A percentile compares a stretch with the other conserved stretches of the same genome.
Evolutionary conservation across 2,797 vertebrate species (phyloP).

Genomic region (Clarias pachynema): DNA sequence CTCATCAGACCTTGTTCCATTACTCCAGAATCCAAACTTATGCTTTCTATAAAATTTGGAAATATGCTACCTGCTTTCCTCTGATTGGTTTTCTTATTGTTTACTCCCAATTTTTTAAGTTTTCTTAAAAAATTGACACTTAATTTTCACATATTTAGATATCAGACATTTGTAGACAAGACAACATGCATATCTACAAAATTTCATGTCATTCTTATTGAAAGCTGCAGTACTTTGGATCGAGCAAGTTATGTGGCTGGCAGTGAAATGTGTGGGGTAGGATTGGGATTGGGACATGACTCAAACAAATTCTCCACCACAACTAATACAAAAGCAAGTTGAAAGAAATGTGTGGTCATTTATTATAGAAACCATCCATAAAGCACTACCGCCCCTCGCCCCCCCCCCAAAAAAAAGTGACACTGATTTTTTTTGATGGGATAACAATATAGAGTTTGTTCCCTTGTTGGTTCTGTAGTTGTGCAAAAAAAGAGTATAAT

Average conservation of each 20-base stretch:
- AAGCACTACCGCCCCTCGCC: neutral
- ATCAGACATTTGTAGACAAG: neutral
- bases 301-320: neutral
- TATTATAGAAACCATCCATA: neutral
- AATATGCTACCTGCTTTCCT: no score
- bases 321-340: constrained; percentile 4
- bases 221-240: neutral
- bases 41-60: no score
- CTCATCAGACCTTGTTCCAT: no score
- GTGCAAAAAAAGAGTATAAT: neutral
- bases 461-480: neutral
- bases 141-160: neutral
- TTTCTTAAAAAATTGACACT: neutral
- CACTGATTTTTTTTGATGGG: neutral
- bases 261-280: no score
- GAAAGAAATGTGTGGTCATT: neutral
- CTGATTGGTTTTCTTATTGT: no score
- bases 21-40: no score
- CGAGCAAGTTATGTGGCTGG: neutral
- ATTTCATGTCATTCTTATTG: neutral
- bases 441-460: neutral
- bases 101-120: no score
- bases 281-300: neutral
- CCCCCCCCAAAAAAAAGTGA: neutral
- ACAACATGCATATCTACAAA: neutral